phyloP scores from a whole-genome alignment of 2,113 vertebrate genomes.

The Zosterops lateralis region DNA sequence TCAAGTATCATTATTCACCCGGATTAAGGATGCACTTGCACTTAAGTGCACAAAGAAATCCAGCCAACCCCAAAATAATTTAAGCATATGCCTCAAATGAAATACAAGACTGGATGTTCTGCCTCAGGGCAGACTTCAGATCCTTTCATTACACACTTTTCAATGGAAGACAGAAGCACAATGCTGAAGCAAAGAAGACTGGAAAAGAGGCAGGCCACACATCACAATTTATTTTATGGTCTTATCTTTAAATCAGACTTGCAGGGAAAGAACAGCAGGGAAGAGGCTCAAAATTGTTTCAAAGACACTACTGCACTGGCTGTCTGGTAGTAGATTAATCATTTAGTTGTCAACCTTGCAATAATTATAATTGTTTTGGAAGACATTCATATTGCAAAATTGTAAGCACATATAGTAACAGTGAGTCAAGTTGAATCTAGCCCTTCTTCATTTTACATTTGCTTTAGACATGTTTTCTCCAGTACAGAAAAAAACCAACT shows the following conservation, averaged over 20 bases:
- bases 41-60: not conserved
- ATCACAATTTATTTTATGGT: not conserved
- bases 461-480: not conserved
- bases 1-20: not conserved
- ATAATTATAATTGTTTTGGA: not conserved
- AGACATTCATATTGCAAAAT: not conserved
- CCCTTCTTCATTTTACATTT: not conserved
- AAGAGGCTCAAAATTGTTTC: not conserved
- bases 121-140: not conserved
- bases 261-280: not conserved
- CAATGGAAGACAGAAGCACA: not conserved
- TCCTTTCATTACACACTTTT: not conserved
- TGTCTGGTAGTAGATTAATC: slow-evolving; percentile 11
- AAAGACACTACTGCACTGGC: not conserved
- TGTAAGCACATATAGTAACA: not conserved
- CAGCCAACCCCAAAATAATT: not conserved
- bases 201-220: not conserved
- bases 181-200: not conserved
- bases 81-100: not conserved
- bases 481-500: not conserved
- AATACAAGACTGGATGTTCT: not conserved
- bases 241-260: not conserved
- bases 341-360: not conserved
- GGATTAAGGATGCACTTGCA: not conserved
- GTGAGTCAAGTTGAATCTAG: not conserved